Evolutionary conservation across 2,113 vertebrate species (phyloP), one percentile per base, ranked within the genome.

Genomic region (Gnathonemus echidnorhynchus): DNA sequence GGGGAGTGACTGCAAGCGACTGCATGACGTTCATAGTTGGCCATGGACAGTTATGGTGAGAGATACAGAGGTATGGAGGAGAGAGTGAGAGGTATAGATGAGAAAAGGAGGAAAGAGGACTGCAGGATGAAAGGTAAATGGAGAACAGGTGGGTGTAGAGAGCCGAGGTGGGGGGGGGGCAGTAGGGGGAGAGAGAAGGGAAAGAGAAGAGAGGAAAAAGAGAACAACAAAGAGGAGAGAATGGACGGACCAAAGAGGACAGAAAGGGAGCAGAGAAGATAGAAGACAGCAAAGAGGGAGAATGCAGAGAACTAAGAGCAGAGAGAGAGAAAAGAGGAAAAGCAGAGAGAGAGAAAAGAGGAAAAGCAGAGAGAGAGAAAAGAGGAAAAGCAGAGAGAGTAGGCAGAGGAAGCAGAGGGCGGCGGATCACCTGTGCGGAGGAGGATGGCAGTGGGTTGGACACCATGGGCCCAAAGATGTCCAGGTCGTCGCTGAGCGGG

Each of bases 401-500:
- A 15, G 8, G 58, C 31, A 88, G 87, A 88, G 19, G 45, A 17
- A 13, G 70, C 46, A 9, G 45, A 7, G 35, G 11, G 48, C 1
- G 15, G 46, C 5, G 21, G 24, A 91, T 91, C 94, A 96, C 95
- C 95, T 96, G 94, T 93, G 94, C 90, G 52, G 92, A 56, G 7
- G 96, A 94, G 90, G 93, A 93, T 89, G 95, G 96, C 92, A 96
- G 93, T 87, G 93, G 96, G 92, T 97, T 97, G 88, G 97, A 97
- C 89, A 97, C 96, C 97, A 97, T 97, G 11, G 97, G 97, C 45
- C 97, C 97, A 19, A 97, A 97, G 93, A 97, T 97, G 93, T 97
- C 97, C 90, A 97, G 91, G 91, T 97, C 97, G 90, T 97, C 96
- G 35, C 90, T 96, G 90, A 97, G 92, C 0, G 94, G 88, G 53